Conservation (phyloP, 2,888 invertebrate species). For the Exephanes ischioxanthus region DNA sequence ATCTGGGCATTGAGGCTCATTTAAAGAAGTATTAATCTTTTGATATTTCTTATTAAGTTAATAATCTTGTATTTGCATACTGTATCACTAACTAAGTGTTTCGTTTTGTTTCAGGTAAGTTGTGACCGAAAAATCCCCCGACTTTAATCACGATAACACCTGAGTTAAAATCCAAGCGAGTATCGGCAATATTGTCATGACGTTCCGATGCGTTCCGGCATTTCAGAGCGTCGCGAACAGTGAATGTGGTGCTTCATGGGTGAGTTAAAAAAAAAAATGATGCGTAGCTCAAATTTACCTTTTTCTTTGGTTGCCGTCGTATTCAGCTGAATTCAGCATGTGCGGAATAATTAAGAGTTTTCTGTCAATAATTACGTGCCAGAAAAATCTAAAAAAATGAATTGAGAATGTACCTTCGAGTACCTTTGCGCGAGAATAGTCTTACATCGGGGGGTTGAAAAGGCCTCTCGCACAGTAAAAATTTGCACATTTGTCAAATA, state of each 20-base stretch:
- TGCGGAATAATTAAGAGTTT: neutral
- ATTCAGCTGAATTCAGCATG: neutral
- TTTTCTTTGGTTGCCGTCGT: neutral
- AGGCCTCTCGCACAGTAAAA: neutral
- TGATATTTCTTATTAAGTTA: too few species aligned
- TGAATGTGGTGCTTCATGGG: conserved; percentile 89
- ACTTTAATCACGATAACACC: conserved; percentile 72
- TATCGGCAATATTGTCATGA: conserved; percentile 85
- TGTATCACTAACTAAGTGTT: conserved; percentile 87
- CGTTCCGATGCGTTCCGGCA: conserved; percentile 89
- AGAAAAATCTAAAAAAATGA: neutral
- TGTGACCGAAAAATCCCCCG: conserved; percentile 85
- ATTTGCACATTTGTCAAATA: neutral
- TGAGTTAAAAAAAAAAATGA: conserved; percentile 85
- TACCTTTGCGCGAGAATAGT: neutral
- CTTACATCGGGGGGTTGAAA: neutral
- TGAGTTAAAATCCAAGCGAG: conserved; percentile 73
- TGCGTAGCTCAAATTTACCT: conserved; percentile 29
- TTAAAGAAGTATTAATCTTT: too few species aligned
- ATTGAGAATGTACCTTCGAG: neutral
- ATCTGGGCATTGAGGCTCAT: neutral
- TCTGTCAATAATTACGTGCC: neutral
- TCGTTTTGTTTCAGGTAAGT: conserved; percentile 89
- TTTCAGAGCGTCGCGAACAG: conserved; percentile 88
- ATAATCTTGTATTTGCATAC: conserved; percentile 15